Base-by-base conservation (phyloP, 2,113 vertebrate genomes). In the Cettia cetti region DNA sequence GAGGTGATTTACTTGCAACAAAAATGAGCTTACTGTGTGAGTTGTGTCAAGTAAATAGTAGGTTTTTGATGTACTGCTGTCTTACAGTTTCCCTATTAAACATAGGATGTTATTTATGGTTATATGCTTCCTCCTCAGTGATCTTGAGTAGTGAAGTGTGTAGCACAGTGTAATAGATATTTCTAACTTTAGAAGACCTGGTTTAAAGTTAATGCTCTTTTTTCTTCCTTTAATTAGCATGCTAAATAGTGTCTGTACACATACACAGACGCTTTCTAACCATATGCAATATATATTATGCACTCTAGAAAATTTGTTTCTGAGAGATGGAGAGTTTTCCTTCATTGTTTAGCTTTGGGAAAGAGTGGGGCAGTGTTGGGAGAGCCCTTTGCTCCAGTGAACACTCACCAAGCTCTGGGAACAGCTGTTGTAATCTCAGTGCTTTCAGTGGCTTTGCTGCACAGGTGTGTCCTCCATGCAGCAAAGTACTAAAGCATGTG, bases 1-100 rank as follows among this genome's bases (percentile, higher is more conserved):
- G 76, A 91, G 86, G 68, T 92, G 95, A 76, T 97, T 97, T 97
- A 96, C 78, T 89, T 93, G 84, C 31, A 92, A 66, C 86, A 87
- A 92, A 97, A 97, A 91, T 77, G 96, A 96, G 64, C 80, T 96
- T 92, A 81, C 89, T 75, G 66, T 95, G 90, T 37, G 87, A 75
- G 63, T 91, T 59, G 37, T 96, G 57, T 94, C 86, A 79, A 88
- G 53, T 88, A 95, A 94, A 96, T 94, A 74, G 78, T 75, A 92
- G 81, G 65, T 31, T 91, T 90, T 92, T 84, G 91, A 96, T 97
- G 37, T 90, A 91, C 45, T 90, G 45, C 64, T 61, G 74, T 87
- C 59, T 96, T 95, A 78, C 23, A 97, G 74, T 89, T 96, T 95
- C 87, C 92, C 74, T 76, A 84, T 95, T 91, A 93, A 89, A 92